phyloP scores from a whole-genome alignment of 2,797 vertebrate species.

The Tympanoctomys barrerae region DNA sequence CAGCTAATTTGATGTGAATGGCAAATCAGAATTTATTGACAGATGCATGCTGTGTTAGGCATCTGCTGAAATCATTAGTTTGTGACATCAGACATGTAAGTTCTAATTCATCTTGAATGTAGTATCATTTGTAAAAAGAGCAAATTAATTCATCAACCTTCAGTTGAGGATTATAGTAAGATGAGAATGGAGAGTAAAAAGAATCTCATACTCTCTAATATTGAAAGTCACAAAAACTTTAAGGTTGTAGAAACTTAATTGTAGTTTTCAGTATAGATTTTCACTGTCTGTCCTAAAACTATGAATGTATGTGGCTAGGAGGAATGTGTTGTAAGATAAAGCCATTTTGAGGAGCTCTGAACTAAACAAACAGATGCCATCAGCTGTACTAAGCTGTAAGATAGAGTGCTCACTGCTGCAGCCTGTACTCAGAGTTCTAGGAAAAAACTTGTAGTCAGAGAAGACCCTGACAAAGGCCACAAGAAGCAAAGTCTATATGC shows the following conservation, averaged over 20 bases:
- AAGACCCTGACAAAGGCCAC: background rate
- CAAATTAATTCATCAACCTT: background rate
- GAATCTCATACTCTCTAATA: background rate
- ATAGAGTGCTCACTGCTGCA: background rate
- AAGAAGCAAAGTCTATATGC: background rate
- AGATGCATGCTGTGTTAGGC: background rate
- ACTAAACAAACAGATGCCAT: background rate
- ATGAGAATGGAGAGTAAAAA: background rate
- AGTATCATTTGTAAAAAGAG: background rate
- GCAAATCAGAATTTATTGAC: conserved; percentile 29
- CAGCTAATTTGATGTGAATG: conserved; percentile 45
- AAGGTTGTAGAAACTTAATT: background rate
- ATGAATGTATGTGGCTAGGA: background rate
- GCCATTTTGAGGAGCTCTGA: background rate
- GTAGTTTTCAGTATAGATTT: background rate
- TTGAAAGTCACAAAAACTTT: background rate
- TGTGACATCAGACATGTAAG: background rate
- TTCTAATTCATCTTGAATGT: background rate
- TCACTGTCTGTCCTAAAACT: background rate
- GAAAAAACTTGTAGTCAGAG: background rate
- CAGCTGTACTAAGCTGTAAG: background rate
- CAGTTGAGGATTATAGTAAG: background rate
- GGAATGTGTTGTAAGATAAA: background rate
- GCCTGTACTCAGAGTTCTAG: background rate
- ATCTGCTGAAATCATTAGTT: conserved; percentile 24